Conservation (phyloP, 1,140 invertebrate genomes). For the Drosophila orosa region DNA sequence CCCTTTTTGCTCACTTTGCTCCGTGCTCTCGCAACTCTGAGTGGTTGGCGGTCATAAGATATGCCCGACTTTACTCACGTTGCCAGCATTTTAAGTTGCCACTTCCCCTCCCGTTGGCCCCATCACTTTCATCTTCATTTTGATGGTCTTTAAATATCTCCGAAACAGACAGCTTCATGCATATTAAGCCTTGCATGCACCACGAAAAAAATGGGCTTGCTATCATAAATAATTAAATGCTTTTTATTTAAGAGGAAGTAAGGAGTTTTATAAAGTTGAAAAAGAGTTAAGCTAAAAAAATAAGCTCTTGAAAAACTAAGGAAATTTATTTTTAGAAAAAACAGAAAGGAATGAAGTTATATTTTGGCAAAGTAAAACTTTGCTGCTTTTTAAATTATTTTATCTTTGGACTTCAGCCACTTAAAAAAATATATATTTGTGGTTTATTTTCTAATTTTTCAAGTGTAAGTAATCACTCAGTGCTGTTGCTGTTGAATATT, state of each 20-base stretch:
- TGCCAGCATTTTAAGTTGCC: slow-evolving; percentile 58
- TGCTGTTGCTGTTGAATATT: slow-evolving; percentile 11
- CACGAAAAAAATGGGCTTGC: slow-evolving; percentile 1
- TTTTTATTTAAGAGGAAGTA: not conserved
- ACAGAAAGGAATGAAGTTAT: no score
- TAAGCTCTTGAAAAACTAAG: not conserved
- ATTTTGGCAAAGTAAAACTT: not conserved
- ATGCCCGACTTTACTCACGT: slow-evolving; percentile 43
- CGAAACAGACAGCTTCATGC: slow-evolving; percentile 44
- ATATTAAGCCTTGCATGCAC: slow-evolving; percentile 49
- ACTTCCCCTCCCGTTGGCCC: slow-evolving; percentile 7
- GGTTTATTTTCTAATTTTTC: not conserved
- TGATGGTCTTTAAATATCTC: slow-evolving; percentile 62
- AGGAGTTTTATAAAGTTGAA: not conserved
- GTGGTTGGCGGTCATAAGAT: slow-evolving; percentile 60
- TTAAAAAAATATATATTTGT: no score
- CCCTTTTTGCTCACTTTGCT: slow-evolving; percentile 44
- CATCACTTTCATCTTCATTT: slow-evolving; percentile 31
- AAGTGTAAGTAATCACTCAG: slow-evolving; percentile 8
- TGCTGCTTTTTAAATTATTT: accelerated
- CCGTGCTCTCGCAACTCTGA: slow-evolving; percentile 38
- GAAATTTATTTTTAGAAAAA: no score
- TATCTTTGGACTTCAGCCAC: not conserved
- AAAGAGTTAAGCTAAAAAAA: not conserved
- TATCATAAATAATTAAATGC: not conserved